Base-by-base conservation (phyloP, 92 coral and sea anemone species). In the Virgularia gustaviana region DNA sequence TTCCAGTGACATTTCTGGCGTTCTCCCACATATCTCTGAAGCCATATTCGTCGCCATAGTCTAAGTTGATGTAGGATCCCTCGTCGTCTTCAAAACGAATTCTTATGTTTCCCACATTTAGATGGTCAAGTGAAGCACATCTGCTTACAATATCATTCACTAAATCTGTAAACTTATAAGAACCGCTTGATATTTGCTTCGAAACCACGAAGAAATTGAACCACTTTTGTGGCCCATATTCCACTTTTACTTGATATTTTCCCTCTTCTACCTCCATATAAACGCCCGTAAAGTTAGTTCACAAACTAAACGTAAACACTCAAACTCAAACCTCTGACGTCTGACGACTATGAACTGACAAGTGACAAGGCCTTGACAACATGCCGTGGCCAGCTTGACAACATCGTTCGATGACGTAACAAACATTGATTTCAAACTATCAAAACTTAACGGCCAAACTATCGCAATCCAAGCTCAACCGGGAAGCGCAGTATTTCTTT, bases 41-140 rank as follows among this genome's bases (percentile, higher is more conserved):
- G 13, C 80, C 85, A 19, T 44, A 43, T 6, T 36, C 74, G 37
- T 81, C 81, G 27, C 79, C 85, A 53, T 36, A 64, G 24, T 81
- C 47, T 0, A 81, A 47, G 41, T 81, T 75, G 36, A 80, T 73
- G 62, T 36, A 73, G n/a, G 65, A 73, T 23, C 63, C 80, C 36
- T 80, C 85, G 30, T 80, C 80, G 39, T 80, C 85, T 73, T 58
- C 56, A 55, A 72, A 80, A 24, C 79, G 42, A 27, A 80, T 45
- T 11, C 85, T 36, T 35, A 80, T 73, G 42, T 36, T 72, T 6
- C 15, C 27, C 57, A 5, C 51, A 29, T 60, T 79, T 9, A 72
- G 70, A 79, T 72, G 60, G 19, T 58, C 36, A 15, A 79, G 71
- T 16, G 32, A 49, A 36, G 71, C 63, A 55, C 78, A 79, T 54